Base-by-base conservation (phyloP, 2,113 vertebrate genomes). In the Cavia aperea region DNA sequence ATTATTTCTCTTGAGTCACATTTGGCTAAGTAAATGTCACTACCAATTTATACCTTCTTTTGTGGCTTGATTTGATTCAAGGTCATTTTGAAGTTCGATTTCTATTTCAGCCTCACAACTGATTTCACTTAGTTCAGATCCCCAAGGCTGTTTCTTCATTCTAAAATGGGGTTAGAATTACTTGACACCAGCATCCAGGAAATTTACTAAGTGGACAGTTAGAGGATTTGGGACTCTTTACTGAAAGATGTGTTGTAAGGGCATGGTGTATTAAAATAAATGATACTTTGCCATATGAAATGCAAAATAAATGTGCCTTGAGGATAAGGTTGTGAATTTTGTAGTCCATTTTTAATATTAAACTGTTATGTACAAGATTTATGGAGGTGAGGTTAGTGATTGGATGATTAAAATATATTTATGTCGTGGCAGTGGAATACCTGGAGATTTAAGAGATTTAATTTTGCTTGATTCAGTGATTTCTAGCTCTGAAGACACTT, bases 71-170 rank as follows among this genome's bases (percentile, higher is more conserved):
- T 95, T 86, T 43, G 68, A 92, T 92, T 95, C 96, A 94, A 95
- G 94, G 95, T 96, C 93, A 91, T 90, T 54, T 88, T 88, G 72
- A 88, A 96, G 92, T 95, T 90, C 73, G 70, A 63, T 94, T 96
- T 94, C 85, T 91, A 92, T 88, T 95, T 92, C 75, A 66, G 94
- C 78, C 82, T 95, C 88, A 16, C 19, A 62, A 86, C 60, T 92
- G 87, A 94, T 24, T 89, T 96, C 86, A 83, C 79, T 89, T 81
- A 81, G 92, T 58, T 92, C 79, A 95, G 89, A 81, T 96, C 96
- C 93, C 96, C 66, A 82, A 95, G 93, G 95, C 89, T 56, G 39
- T 91, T 96, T 90, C 72, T 85, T 94, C 68, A n/a, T 94, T 96
- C 81, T 51, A 21, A 92, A 96, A 94, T 3, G 49, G 77, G 56